Conservation (phyloP, 2,797 vertebrate species). For the Macroramphosus scolopax region DNA sequence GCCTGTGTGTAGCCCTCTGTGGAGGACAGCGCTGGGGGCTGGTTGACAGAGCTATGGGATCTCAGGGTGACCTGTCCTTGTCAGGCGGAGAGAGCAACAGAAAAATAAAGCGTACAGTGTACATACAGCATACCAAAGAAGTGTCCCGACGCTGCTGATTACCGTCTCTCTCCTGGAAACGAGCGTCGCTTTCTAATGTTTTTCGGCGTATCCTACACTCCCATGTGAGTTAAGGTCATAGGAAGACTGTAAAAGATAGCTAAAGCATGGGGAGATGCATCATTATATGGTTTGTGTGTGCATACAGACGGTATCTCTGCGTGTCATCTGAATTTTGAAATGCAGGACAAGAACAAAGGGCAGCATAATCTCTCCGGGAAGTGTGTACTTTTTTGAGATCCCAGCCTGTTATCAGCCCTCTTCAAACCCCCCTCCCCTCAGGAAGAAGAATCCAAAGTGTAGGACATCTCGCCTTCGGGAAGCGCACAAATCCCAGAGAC, state of each 20-base stretch:
- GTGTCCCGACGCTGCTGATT: neutral
- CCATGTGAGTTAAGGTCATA: conserved; percentile 11
- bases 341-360: conserved; percentile 31
- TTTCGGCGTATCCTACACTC: conserved; percentile 7
- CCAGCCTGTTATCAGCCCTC: neutral
- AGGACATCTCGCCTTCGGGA: neutral
- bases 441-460: neutral
- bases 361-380: conserved; percentile 18
- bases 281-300: neutral
- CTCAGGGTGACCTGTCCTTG: conserved; percentile 68
- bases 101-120: conserved; percentile 33
- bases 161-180: neutral
- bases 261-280: conserved; percentile 17
- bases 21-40: conserved; percentile 57
- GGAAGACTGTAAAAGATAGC: conserved; percentile 19
- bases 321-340: conserved; percentile 24
- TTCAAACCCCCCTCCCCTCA: neutral
- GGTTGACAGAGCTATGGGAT: conserved; percentile 58
- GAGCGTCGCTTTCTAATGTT: neutral
- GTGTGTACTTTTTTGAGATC: conserved; percentile 1
- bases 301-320: neutral
- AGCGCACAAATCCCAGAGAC: neutral
- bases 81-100: conserved; percentile 28
- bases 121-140: conserved; percentile 55
- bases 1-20: conserved; percentile 52